Evolutionary conservation across 2,888 invertebrate genomes (phyloP), one percentile per base, ranked within the genome.

Genomic region (Phasia obesa): DNA sequence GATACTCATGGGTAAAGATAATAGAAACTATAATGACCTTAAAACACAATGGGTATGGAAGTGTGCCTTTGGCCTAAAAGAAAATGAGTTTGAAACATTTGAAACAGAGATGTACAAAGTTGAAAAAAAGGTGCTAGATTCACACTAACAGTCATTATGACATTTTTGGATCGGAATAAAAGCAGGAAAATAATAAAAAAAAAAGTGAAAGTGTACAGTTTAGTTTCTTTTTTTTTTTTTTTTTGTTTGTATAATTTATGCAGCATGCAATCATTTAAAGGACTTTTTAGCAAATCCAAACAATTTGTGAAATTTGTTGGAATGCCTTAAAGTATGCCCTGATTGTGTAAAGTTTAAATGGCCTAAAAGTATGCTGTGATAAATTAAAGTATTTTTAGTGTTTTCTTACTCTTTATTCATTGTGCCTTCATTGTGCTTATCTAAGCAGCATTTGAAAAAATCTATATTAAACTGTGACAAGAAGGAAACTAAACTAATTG

Each of bases 321-420:
- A 67, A 65, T 67, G 73, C 73, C 62, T 59, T 47, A 67, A 74
- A 47, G 67, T 67, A 79, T 67, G 73, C 47, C 44, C 23, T 79
- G 67, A 67, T 65, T 65, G 13, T 27, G 25, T 51, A 13, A 17
- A 35, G n/a, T 35, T 69, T 25, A 51, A 55, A 69, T 55, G 13
- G 47, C 44, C 53, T 53, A 15, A 73, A 73, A 60, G 60, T 60
- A 73, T 73, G 73, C 51, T 31, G 11, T 21, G 27, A 53, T 44
- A 74, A 53, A 74, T 64, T 62, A 67, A n/a, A 4, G 2, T 55
- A 55, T 35, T 17, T 44, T 23, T 21, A 25, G 19, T 7, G 15
- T 31, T 51, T 65, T 35, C 35, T 35, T 35, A 35, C 11, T 11
- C 1, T 9, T 5, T 35, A 35, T 11, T 2, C 11, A 9, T 35